These are phyloP conservation scores for Recurvirostra avosetta DNA, from an alignment of 2,113 vertebrate species.

Conservation along the genomic window DNA sequence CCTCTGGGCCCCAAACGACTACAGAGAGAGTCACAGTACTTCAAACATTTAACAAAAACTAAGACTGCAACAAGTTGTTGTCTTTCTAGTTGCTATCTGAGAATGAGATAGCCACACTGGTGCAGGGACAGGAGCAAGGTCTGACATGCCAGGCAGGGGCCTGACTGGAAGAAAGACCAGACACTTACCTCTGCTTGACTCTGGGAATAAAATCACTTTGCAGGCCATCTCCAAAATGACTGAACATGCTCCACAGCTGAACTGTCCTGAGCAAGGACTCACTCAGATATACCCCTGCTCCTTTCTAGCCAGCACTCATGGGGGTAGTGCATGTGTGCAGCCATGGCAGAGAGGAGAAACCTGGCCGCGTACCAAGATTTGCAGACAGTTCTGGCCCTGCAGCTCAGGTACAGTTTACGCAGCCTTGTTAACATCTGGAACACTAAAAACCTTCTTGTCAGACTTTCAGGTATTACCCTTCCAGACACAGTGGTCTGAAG, in stretches of 20 bases:
- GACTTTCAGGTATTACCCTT: not conserved
- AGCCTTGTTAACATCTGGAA: not conserved
- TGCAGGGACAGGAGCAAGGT: not conserved
- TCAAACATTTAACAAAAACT: not conserved
- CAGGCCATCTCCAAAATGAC: not conserved
- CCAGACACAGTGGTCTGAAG: not conserved
- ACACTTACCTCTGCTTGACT: not conserved
- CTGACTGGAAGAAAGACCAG: not conserved
- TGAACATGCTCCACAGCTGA: not conserved
- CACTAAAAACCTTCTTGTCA: not conserved
- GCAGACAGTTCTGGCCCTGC: not conserved
- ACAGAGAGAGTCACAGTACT: not conserved
- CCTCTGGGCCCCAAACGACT: not conserved
- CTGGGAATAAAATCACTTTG: not conserved
- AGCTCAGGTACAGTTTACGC: not conserved
- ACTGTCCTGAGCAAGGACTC: not conserved
- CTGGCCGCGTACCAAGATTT: accelerated
- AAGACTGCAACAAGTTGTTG: not conserved
- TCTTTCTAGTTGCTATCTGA: not conserved
- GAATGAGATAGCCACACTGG: not conserved
- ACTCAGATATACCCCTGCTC: not conserved
- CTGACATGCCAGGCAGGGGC: not conserved
- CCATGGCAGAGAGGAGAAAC: not conserved
- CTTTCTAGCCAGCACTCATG: not conserved
- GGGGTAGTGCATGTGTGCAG: accelerated